phyloP scores from a whole-genome alignment of 2,888 invertebrate species.

The Thecophora atra region DNA sequence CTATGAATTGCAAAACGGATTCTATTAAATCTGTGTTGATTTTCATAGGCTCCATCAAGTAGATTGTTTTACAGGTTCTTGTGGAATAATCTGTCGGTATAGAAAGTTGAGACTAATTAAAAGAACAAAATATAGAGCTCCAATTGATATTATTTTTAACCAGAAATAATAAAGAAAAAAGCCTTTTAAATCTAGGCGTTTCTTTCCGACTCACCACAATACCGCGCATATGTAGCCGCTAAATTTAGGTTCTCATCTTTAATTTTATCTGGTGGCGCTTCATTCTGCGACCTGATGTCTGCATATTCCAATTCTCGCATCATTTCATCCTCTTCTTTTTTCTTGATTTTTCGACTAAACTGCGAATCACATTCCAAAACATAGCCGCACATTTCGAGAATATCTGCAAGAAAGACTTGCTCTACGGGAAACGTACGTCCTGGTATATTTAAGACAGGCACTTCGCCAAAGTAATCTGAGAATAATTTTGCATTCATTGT shows the following conservation, averaged over 20 bases:
- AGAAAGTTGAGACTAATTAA: slow-evolving; percentile 26
- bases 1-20: slow-evolving; percentile 75
- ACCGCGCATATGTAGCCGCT: slow-evolving; percentile 74
- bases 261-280: slow-evolving; percentile 71
- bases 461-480: slow-evolving; percentile 80
- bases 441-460: slow-evolving; percentile 83
- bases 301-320: slow-evolving; percentile 74
- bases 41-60: slow-evolving; percentile 79
- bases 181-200: background rate
- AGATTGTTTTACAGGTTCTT: slow-evolving; percentile 77
- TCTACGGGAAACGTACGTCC: slow-evolving; percentile 87
- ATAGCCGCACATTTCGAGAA: slow-evolving; percentile 74
- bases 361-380: slow-evolving; percentile 72
- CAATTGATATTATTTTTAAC: no score
- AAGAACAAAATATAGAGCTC: no score
- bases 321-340: slow-evolving; percentile 70
- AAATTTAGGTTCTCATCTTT: slow-evolving; percentile 78
- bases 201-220: slow-evolving; percentile 66
- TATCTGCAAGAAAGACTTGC: slow-evolving; percentile 83
- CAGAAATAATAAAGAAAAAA: no score
- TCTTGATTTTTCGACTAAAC: slow-evolving; percentile 71
- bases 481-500: slow-evolving; percentile 88
- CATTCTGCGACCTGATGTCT: slow-evolving; percentile 70
- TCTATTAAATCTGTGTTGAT: slow-evolving; percentile 83
- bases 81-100: slow-evolving; percentile 68